Percentiles rank a stretch among this genome's conserved stretches.
Evolutionary conservation across 37 sponge, comb jelly and placozoan genomes (phyloP).

Genomic region (Oscarella lobularis): DNA sequence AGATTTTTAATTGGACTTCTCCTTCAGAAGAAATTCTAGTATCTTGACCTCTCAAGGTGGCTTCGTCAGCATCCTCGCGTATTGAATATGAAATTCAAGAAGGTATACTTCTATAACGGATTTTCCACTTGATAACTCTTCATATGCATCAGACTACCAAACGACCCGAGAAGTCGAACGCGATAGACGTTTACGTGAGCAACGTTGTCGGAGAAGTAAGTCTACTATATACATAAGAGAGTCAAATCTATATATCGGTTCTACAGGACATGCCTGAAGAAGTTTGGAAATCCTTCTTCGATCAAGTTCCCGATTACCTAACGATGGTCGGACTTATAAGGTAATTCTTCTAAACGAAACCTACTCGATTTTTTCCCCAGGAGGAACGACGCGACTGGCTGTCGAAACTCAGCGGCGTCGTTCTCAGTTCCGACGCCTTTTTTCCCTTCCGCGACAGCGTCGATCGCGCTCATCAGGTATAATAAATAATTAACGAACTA

Average conservation of each 20-base stretch:
- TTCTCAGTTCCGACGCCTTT: constrained; percentile 15
- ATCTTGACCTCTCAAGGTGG: constrained; percentile 7
- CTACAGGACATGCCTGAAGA: background rate
- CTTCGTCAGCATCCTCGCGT: constrained; percentile 13
- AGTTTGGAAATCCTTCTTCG: background rate
- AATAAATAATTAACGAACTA: no score
- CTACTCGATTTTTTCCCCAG: background rate
- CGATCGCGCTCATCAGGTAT: constrained; percentile 5
- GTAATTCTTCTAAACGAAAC: background rate
- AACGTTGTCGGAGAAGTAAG: background rate
- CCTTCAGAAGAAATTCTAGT: background rate
- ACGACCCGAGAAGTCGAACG: constrained; percentile 9
- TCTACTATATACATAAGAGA: background rate
- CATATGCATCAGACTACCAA: background rate
- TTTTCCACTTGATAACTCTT: no score
- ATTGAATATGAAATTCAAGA: constrained; percentile 1
- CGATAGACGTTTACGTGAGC: background rate
- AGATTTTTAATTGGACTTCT: background rate
- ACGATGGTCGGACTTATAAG: background rate
- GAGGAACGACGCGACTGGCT: constrained; percentile 9
- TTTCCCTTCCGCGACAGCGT: constrained; percentile 16
- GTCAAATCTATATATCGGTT: background rate
- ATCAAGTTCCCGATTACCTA: background rate
- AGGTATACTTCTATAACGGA: no score
- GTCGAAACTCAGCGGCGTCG: constrained; percentile 1